Conservation (phyloP, 2,797 vertebrate genomes). For the Acanthis flammea region DNA sequence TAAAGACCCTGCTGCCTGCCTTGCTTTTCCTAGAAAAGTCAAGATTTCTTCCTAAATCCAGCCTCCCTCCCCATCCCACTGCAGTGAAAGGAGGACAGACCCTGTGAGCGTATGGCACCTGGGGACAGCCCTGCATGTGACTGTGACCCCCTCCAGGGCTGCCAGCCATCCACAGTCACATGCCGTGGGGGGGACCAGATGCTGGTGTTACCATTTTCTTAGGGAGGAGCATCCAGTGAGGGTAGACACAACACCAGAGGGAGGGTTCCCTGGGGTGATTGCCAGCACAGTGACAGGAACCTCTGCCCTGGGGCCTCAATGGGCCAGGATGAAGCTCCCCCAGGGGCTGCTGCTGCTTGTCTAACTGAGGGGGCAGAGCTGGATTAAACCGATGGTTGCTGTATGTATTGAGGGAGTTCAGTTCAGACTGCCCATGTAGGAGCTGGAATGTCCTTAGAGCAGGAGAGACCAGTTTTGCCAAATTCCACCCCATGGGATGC, state of each 20-base stretch:
- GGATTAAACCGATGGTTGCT: neutral
- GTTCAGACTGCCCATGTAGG: neutral
- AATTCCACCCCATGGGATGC: constrained; percentile 21
- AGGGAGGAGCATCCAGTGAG: rapidly evolving
- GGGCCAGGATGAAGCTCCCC: neutral
- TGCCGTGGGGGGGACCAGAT: rapidly evolving
- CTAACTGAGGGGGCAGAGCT: neutral
- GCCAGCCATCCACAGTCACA: neutral
- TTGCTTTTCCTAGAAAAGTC: neutral
- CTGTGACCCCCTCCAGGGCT: neutral
- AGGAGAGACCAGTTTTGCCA: constrained; percentile 57
- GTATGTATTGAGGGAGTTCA: neutral
- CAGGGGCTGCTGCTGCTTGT: neutral
- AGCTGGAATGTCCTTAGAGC: constrained; percentile 24
- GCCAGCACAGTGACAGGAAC: neutral
- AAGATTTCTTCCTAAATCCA: neutral
- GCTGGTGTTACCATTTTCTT: rapidly evolving
- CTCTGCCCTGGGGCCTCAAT: rapidly evolving
- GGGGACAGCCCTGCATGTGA: neutral
- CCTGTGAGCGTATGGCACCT: rapidly evolving
- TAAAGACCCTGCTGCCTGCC: neutral
- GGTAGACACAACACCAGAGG: neutral
- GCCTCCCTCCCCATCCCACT: neutral
- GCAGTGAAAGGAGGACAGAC: neutral
- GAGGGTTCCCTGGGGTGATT: neutral